phyloP scores from a whole-genome alignment of 2,797 vertebrate species.

The Gymnopithys bicolor region DNA sequence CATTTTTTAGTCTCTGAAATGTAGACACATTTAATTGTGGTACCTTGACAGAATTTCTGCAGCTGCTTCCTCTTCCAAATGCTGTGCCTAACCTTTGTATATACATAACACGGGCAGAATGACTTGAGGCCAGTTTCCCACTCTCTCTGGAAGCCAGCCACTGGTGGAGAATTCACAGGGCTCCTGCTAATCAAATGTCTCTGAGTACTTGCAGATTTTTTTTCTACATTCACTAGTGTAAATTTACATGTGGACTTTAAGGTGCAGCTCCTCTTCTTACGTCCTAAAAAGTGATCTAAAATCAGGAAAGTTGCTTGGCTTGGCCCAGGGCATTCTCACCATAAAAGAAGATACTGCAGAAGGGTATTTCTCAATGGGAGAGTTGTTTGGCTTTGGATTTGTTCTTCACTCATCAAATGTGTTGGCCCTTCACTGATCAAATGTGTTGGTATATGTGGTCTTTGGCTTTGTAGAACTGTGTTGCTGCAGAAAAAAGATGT shows the following conservation, averaged over 20 bases:
- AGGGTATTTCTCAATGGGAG: background rate
- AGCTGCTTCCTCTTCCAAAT: conserved; percentile 2
- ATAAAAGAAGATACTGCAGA: background rate
- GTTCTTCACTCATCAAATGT: conserved; percentile 31
- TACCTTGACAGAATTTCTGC: conserved; percentile 6
- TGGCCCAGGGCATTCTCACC: background rate
- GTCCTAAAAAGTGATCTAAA: background rate
- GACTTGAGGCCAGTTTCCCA: background rate
- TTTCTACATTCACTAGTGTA: background rate
- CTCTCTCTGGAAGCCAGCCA: background rate
- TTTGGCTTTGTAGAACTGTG: background rate
- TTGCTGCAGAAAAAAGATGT: background rate
- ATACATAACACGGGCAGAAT: background rate
- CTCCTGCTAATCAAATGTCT: background rate
- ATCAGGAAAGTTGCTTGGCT: background rate
- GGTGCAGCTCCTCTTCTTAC: background rate
- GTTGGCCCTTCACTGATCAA: conserved; percentile 34
- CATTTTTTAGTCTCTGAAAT: background rate
- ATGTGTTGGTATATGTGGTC: background rate
- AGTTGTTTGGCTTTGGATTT: background rate
- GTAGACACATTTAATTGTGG: background rate
- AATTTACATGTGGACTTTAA: background rate
- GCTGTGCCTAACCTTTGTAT: background rate
- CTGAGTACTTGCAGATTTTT: background rate
- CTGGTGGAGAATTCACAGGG: background rate